Evolutionary conservation across 2,888 invertebrate genomes (phyloP).

Genomic region (Tridacna crocea): DNA sequence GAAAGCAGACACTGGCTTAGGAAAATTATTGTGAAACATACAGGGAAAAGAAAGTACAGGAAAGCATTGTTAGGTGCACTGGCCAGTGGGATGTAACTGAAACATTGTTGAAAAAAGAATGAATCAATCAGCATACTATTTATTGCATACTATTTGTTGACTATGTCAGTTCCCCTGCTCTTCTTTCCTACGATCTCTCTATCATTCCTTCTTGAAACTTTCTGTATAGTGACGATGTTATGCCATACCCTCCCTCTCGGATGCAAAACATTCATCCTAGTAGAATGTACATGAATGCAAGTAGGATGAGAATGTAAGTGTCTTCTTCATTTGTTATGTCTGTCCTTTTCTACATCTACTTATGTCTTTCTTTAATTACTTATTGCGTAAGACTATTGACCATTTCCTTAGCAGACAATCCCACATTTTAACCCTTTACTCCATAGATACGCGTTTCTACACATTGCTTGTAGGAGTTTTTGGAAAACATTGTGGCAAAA

Average conservation of each 20-base stretch:
- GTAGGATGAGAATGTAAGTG: constrained; percentile 8
- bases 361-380: not conserved
- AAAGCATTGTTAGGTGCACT: not conserved
- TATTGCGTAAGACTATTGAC: not conserved
- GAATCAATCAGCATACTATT: not conserved
- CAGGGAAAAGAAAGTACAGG: not conserved
- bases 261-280: not conserved
- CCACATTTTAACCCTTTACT: not conserved
- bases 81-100: not conserved
- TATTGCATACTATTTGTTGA: no score
- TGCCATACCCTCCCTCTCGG: not conserved
- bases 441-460: no score
- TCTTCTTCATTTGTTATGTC: not conserved
- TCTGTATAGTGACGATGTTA: no score
- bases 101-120: not conserved
- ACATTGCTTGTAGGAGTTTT: no score
- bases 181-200: no score
- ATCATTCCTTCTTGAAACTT: no score
- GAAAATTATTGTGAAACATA: not conserved
- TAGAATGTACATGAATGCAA: not conserved
- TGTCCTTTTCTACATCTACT: not conserved
- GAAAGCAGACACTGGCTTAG: not conserved
- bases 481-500: no score
- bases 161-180: no score
- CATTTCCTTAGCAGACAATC: not conserved